A percentile compares a stretch with the other conserved stretches of the same genome.
Conservation (phyloP, 2,113 vertebrate species). For the Daboia siamensis region DNA sequence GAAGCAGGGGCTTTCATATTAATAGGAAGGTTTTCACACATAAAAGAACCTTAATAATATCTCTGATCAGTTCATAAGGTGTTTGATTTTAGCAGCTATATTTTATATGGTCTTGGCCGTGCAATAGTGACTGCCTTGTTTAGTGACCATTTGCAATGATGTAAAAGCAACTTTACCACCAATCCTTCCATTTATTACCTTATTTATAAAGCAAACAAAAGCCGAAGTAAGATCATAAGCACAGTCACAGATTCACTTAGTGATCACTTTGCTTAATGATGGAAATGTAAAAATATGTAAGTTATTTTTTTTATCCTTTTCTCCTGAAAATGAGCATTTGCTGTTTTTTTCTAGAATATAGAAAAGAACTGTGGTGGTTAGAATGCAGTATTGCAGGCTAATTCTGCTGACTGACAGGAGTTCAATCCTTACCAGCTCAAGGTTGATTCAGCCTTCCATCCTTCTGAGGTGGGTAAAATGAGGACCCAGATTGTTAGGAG, state of each 20-base stretch:
- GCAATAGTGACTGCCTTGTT: neutral
- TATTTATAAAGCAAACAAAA: neutral
- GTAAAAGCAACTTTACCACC: neutral
- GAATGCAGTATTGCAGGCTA: neutral
- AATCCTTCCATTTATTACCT: neutral
- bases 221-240: neutral
- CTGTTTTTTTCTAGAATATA: neutral
- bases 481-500: neutral
- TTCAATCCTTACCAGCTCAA: neutral
- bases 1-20: neutral
- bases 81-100: neutral
- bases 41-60: neutral
- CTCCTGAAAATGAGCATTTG: neutral
- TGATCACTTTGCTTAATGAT: neutral
- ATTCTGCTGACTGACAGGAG: neutral
- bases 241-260: neutral
- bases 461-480: neutral
- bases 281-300: neutral
- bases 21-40: neutral
- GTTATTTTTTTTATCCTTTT: neutral
- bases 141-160: neutral
- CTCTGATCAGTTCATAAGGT: neutral
- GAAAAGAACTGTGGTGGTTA: neutral
- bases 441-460: neutral
- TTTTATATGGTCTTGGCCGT: neutral